Percentiles rank a stretch among this genome's conserved stretches.
Evolutionary conservation across 2,797 vertebrate species (phyloP).

Genomic region (Micropoecilia bifurca): DNA sequence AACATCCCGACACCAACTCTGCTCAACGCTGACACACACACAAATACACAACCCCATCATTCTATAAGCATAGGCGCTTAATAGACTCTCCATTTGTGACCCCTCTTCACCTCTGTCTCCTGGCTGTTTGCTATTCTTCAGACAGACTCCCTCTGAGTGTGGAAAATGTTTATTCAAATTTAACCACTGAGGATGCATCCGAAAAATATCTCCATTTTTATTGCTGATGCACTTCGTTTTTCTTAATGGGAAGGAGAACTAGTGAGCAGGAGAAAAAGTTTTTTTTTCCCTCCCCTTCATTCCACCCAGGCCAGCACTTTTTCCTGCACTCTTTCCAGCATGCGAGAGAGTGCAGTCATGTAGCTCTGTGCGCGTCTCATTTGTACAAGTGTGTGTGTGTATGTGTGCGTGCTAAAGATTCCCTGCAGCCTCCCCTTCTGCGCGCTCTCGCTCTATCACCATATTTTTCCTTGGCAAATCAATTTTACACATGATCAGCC

Average conservation of each 20-base stretch:
- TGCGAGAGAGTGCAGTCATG: slow-evolving; percentile 51
- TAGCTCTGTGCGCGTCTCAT: slow-evolving; percentile 47
- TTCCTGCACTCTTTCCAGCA: slow-evolving; percentile 79
- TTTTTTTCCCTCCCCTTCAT: slow-evolving; percentile 40
- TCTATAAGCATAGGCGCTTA: slow-evolving; percentile 49
- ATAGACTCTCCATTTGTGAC: slow-evolving; percentile 57
- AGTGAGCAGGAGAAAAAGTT: slow-evolving; percentile 68
- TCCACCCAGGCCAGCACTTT: slow-evolving; percentile 83
- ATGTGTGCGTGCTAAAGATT: slow-evolving; percentile 76
- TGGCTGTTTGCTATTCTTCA: slow-evolving; percentile 72
- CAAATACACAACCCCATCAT: slow-evolving; percentile 10
- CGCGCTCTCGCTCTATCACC: slow-evolving; percentile 90
- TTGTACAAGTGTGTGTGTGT: slow-evolving; percentile 53
- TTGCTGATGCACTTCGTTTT: slow-evolving; percentile 84
- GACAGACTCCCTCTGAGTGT: slow-evolving; percentile 57
- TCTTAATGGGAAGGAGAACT: slow-evolving; percentile 79
- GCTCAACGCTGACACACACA: not conserved
- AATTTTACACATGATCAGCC: slow-evolving; percentile 99
- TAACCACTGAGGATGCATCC: slow-evolving; percentile 71
- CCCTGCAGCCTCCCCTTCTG: slow-evolving; percentile 74
- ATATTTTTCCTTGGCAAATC: slow-evolving; percentile 99
- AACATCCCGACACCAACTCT: slow-evolving; percentile 1
- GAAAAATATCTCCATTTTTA: slow-evolving; percentile 74
- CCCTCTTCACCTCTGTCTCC: slow-evolving; percentile 68
- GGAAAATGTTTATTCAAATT: slow-evolving; percentile 76